These are phyloP conservation scores for Hirtodrosophila cameraria DNA, from an alignment of 2,888 invertebrate species.

Conservation along the genomic window DNA sequence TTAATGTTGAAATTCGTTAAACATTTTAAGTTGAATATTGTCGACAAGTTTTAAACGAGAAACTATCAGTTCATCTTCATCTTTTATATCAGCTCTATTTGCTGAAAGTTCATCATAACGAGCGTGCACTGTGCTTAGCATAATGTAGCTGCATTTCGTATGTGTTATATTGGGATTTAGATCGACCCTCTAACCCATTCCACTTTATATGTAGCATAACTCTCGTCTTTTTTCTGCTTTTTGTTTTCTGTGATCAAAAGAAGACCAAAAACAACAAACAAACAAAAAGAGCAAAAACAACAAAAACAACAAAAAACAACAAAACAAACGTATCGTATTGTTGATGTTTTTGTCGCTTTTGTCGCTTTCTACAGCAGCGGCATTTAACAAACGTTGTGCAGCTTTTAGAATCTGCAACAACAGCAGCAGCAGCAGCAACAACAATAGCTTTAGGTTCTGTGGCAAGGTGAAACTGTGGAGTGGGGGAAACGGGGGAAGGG, in stretches of 20 bases:
- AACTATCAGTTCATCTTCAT: no score
- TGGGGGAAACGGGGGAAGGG: background rate
- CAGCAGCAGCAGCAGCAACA: slow-evolving; percentile 12
- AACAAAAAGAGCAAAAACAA: slow-evolving; percentile 4
- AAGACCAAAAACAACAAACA: slow-evolving; percentile 4
- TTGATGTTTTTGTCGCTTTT: slow-evolving; percentile 28
- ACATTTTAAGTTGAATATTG: background rate
- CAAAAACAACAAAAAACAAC: no score
- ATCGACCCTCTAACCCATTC: slow-evolving; percentile 53
- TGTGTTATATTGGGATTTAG: background rate
- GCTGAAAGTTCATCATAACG: background rate
- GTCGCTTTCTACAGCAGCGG: slow-evolving; percentile 53
- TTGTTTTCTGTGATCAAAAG: background rate
- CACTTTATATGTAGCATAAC: slow-evolving; percentile 22
- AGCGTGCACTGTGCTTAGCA: background rate
- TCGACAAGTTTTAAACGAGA: no score
- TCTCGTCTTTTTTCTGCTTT: background rate
- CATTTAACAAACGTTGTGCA: slow-evolving; percentile 46
- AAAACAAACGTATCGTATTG: slow-evolving; percentile 1
- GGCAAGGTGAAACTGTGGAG: background rate
- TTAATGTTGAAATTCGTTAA: background rate
- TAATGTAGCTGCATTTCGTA: background rate
- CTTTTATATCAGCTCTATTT: no score
- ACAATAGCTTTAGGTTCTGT: slow-evolving; percentile 22
- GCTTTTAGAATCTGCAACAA: slow-evolving; percentile 40